These are phyloP conservation scores for Menura novaehollandiae DNA, from an alignment of 2,113 vertebrate species.

Conservation along the genomic window DNA sequence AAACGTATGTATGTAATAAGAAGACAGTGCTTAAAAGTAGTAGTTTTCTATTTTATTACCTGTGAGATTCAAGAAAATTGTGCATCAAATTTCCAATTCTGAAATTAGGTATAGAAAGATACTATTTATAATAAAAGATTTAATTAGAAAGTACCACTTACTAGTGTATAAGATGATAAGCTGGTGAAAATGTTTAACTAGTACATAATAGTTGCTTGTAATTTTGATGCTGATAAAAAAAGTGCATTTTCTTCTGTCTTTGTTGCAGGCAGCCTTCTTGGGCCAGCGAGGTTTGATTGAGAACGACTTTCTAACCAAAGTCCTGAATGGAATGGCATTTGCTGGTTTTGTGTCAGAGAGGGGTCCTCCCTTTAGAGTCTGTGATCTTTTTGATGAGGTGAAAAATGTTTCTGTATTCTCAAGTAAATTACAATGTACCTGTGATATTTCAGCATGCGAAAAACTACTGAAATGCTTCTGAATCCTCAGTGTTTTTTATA, in stretches of 20 bases:
- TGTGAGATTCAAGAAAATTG: neutral
- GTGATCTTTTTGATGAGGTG: conserved; percentile 99
- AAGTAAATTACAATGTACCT: neutral
- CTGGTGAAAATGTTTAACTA: neutral
- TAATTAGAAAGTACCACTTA: neutral
- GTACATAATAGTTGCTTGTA: neutral
- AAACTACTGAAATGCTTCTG: neutral
- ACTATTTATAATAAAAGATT: neutral
- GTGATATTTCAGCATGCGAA: neutral
- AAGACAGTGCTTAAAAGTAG: neutral
- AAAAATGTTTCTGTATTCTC: neutral
- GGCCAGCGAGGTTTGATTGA: conserved; percentile 94
- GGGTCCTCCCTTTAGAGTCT: conserved; percentile 92
- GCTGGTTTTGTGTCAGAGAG: conserved; percentile 97
- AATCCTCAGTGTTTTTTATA: neutral
- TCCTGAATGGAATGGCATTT: conserved; percentile 98
- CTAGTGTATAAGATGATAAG: neutral
- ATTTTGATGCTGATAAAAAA: conserved; percentile 4
- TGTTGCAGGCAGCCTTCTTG: conserved; percentile 90
- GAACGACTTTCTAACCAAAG: conserved; percentile 96
- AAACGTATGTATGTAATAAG: neutral
- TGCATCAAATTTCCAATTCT: neutral
- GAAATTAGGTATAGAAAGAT: neutral
- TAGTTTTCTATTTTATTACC: neutral
- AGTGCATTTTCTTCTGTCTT: conserved; percentile 15